Percentiles rank a stretch among this genome's conserved stretches.
These are phyloP conservation scores for Vireo altiloquus DNA, from an alignment of 2,113 vertebrate genomes.

Conservation along the genomic window DNA sequence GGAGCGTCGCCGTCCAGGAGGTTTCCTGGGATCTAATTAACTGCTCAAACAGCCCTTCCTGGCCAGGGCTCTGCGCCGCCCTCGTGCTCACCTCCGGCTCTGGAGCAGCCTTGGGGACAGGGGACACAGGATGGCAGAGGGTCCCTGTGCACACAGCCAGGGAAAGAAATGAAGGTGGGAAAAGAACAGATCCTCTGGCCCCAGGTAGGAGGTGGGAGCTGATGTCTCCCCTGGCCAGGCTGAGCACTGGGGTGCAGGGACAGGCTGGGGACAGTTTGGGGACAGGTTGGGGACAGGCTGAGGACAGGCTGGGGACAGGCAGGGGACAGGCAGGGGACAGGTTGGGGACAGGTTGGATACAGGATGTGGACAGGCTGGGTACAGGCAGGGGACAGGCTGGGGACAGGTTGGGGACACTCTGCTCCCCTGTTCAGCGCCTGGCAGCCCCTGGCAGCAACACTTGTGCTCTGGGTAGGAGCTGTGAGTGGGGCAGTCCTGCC, in stretches of 20 bases:
- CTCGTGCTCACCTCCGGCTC: not conserved
- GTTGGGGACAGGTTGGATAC: no score
- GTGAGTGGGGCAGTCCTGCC: not conserved
- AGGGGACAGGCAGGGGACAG: no score
- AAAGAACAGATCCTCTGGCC: not conserved
- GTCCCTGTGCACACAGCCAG: not conserved
- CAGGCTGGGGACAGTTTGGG: not conserved
- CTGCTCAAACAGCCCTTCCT: not conserved
- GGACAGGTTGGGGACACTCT: not conserved
- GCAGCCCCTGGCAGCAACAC: not conserved
- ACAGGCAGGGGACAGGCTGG: not conserved
- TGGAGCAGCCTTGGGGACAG: not conserved
- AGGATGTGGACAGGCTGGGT: not conserved
- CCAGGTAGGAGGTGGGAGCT: not conserved
- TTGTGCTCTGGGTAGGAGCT: not conserved
- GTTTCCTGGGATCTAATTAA: slow-evolving; percentile 20
- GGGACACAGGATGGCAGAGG: not conserved
- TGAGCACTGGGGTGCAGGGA: not conserved
- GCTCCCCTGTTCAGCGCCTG: not conserved
- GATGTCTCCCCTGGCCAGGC: not conserved
- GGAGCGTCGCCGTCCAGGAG: not conserved
- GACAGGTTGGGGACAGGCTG: not conserved
- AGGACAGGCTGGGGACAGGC: no score
- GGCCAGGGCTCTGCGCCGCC: not conserved
- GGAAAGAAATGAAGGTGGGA: not conserved